These are phyloP conservation scores for Odontamblyopus rebecca DNA, from an alignment of 2,797 vertebrate species.

Conservation along the genomic window DNA sequence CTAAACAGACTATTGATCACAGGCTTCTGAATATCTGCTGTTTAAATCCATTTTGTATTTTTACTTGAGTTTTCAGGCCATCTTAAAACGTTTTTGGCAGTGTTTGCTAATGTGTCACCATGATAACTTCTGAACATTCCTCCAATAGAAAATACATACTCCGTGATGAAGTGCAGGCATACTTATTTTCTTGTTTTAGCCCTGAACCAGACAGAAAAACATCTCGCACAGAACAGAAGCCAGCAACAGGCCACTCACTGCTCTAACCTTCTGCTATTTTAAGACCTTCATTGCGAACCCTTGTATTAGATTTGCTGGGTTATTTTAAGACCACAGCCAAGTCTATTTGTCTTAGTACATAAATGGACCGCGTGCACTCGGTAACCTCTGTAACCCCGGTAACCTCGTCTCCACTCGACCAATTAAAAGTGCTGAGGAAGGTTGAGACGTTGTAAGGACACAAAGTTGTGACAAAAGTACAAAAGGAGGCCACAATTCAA, in stretches of 20 bases:
- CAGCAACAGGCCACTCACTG: conserved; percentile 8
- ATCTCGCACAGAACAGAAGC: background rate
- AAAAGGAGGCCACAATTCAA: background rate
- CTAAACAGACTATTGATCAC: too few species aligned
- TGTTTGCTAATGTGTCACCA: too few species aligned
- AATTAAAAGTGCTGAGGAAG: background rate
- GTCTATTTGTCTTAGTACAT: conserved; percentile 11
- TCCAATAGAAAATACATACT: too few species aligned
- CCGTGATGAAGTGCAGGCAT: background rate
- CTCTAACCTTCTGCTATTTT: background rate
- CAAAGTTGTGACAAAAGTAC: background rate
- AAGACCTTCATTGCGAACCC: conserved; percentile 10
- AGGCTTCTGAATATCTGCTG: too few species aligned
- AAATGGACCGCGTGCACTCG: conserved; percentile 30
- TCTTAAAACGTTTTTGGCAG: too few species aligned
- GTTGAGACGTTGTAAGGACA: background rate
- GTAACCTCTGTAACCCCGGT: conserved; percentile 18
- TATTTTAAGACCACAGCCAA: conserved; percentile 16
- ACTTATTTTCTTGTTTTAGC: conserved; percentile 24
- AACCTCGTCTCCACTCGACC: background rate
- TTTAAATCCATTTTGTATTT: too few species aligned
- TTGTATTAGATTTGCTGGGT: background rate
- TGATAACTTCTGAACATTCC: too few species aligned
- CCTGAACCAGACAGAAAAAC: conserved; percentile 10
- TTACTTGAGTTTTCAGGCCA: too few species aligned